A percentile compares a stretch with the other conserved stretches of the same genome.
Conservation (phyloP, 2,888 invertebrate genomes). For the Hirtodrosophila trivittata region DNA sequence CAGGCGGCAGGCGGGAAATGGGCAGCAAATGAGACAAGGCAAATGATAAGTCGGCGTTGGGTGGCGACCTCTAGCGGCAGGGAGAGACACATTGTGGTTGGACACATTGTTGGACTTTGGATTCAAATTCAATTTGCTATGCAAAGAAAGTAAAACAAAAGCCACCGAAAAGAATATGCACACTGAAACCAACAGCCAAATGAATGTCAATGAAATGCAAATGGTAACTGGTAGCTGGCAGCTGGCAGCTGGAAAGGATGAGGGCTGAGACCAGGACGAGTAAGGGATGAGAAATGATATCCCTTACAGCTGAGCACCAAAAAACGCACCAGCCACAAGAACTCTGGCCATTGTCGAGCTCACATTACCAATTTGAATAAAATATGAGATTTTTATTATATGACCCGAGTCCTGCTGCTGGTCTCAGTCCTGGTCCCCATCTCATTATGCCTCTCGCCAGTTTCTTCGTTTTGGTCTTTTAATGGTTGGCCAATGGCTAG, state of each 20-base stretch:
- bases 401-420: neutral
- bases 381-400: slow-evolving; percentile 81
- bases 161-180: neutral
- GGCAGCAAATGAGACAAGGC: slow-evolving; percentile 30
- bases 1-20: slow-evolving; percentile 18
- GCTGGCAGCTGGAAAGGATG: neutral
- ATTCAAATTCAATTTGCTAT: slow-evolving; percentile 68
- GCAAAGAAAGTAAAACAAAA: slow-evolving; percentile 45
- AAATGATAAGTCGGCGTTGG: too few relatives aligned
- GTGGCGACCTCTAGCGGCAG: neutral
- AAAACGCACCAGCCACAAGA: slow-evolving; percentile 12
- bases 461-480: slow-evolving; percentile 29
- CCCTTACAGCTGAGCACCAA: neutral
- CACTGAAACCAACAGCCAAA: slow-evolving; percentile 18
- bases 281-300: neutral
- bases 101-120: slow-evolving; percentile 43
- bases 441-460: too few relatives aligned
- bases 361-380: slow-evolving; percentile 82
- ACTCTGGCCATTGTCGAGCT: slow-evolving; percentile 45
- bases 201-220: slow-evolving; percentile 71
- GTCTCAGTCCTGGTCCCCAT: neutral
- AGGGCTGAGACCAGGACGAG: neutral
- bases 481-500: slow-evolving; percentile 69
- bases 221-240: slow-evolving; percentile 9
- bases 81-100: neutral